Evolutionary conservation across 2,888 invertebrate genomes (phyloP).

Genomic region (Andrena camellia): DNA sequence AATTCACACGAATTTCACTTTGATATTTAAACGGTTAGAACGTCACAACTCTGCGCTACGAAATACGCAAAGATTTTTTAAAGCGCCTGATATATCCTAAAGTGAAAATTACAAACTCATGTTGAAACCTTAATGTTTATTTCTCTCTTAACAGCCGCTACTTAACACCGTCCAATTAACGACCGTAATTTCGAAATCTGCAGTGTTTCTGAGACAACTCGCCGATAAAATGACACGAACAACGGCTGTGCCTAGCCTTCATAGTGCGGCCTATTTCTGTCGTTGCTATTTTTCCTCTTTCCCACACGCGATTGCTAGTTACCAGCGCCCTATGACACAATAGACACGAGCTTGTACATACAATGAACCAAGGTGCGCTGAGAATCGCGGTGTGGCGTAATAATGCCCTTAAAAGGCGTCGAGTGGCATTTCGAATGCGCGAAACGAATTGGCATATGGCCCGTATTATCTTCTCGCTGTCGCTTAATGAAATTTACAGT

Average conservation of each 20-base stretch:
- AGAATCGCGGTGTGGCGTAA: slow-evolving; percentile 28
- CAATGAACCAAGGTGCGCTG: slow-evolving; percentile 21
- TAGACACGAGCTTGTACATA: slow-evolving; percentile 16
- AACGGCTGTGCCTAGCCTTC: slow-evolving; percentile 57
- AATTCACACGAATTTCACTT: too few species aligned
- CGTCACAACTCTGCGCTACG: too few species aligned
- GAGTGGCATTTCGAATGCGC: slow-evolving; percentile 46
- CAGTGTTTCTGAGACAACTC: slow-evolving; percentile 62
- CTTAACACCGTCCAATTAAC: background rate
- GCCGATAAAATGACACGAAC: slow-evolving; percentile 61
- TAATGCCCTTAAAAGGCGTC: slow-evolving; percentile 51
- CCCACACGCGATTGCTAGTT: slow-evolving; percentile 42
- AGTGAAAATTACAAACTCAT: too few species aligned
- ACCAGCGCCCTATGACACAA: slow-evolving; percentile 41
- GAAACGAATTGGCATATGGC: slow-evolving; percentile 41
- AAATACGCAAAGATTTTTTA: too few species aligned
- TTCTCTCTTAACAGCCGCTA: too few species aligned
- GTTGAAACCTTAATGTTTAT: too few species aligned
- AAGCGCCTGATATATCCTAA: too few species aligned
- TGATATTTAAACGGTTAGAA: too few species aligned
- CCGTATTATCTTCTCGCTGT: slow-evolving; percentile 18
- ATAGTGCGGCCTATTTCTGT: slow-evolving; percentile 34
- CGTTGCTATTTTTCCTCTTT: slow-evolving; percentile 53
- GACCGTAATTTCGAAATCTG: slow-evolving; percentile 56
- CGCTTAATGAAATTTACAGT: slow-evolving; percentile 39